phyloP scores from a whole-genome alignment of 2,797 vertebrate genomes.

The Lutjanus campechanus region DNA sequence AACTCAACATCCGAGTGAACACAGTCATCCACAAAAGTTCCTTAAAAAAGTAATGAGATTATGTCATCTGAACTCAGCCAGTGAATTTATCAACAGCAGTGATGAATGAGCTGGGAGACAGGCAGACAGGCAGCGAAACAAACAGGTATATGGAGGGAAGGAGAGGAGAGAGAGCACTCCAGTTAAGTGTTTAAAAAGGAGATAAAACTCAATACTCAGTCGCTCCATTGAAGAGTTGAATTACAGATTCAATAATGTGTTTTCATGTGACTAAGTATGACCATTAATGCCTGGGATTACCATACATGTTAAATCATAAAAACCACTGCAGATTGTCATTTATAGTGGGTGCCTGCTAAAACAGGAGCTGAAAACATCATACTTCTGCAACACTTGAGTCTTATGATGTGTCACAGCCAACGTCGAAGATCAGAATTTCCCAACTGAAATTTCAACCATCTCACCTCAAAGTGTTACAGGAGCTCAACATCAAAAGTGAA shows the following conservation, averaged over 20 bases:
- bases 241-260: neutral
- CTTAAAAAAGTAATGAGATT: neutral
- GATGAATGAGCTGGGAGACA: neutral
- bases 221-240: neutral
- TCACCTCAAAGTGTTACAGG: no score
- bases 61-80: neutral
- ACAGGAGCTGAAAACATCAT: neutral
- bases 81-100: neutral
- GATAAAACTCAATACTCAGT: neutral
- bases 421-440: no score
- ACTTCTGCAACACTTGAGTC: constrained; percentile 1
- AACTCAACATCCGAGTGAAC: neutral
- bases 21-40: neutral
- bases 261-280: neutral
- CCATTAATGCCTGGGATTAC: neutral
- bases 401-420: neutral
- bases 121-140: neutral
- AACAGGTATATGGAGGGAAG: neutral
- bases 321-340: neutral
- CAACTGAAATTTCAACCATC: no score
- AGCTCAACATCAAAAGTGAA: no score
- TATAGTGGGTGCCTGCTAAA: neutral
- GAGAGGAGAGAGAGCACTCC: neutral
- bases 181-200: neutral
- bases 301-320: neutral